phyloP scores from a whole-genome alignment of 2,797 vertebrate genomes.

The Borostomias antarcticus region DNA sequence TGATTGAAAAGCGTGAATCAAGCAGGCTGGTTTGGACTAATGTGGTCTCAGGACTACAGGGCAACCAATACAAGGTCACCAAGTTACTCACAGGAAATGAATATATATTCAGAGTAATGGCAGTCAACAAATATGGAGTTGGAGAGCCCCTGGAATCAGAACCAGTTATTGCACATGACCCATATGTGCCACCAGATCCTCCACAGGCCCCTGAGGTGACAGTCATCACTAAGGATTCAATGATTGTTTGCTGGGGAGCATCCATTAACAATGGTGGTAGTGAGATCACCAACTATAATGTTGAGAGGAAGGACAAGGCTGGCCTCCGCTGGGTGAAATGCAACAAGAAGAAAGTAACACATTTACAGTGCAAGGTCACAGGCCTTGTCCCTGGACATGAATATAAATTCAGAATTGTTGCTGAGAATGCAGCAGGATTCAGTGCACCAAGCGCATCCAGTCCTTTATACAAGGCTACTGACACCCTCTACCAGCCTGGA shows the following conservation, averaged over 20 bases:
- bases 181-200: constrained; percentile 87
- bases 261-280: constrained; percentile 93
- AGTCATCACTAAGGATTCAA: constrained; percentile 92
- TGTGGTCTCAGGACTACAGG: constrained; percentile 84
- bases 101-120: constrained; percentile 98
- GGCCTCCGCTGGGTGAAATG: constrained; percentile 96
- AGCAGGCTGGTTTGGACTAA: constrained; percentile 96
- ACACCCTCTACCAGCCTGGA: constrained; percentile 89
- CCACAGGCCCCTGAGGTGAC: constrained; percentile 93
- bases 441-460: constrained; percentile 88
- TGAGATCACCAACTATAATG: constrained; percentile 90
- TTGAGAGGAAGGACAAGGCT: constrained; percentile 90
- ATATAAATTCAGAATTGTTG: constrained; percentile 93
- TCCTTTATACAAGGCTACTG: constrained; percentile 91
- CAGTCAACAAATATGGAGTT: constrained; percentile 95
- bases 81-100: constrained; percentile 97
- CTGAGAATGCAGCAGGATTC: constrained; percentile 93
- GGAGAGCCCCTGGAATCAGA: constrained; percentile 93
- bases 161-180: constrained; percentile 89
- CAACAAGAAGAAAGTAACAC: constrained; percentile 90
- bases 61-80: constrained; percentile 88
- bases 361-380: constrained; percentile 90
- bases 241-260: constrained; percentile 94
- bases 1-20: constrained; percentile 97
- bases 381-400: constrained; percentile 90